These are phyloP conservation scores for Aramus guarauna DNA, from an alignment of 2,113 vertebrate species.

Conservation along the genomic window DNA sequence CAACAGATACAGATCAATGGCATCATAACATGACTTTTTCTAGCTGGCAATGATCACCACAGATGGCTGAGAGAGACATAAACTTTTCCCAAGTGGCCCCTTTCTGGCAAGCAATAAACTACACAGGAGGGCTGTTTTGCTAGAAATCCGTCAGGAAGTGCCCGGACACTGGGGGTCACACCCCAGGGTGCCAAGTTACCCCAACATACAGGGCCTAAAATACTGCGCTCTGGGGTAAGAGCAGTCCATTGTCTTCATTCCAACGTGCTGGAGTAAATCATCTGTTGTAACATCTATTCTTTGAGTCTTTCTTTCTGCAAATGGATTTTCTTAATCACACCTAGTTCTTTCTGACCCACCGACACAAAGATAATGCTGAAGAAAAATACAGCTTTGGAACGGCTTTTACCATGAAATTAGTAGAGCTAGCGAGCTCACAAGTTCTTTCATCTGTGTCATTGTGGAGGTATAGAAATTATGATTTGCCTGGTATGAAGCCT, in stretches of 20 bases:
- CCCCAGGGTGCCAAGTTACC: background rate
- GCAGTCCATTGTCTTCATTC: background rate
- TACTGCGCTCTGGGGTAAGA: background rate
- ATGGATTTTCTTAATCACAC: constrained; percentile 33
- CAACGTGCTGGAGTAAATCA: background rate
- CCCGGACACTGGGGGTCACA: background rate
- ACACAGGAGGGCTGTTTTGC: background rate
- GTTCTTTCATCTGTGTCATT: constrained; percentile 43
- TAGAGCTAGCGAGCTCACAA: background rate
- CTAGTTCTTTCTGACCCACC: constrained; percentile 34
- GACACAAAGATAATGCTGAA: constrained; percentile 23
- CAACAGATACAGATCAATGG: constrained; percentile 47
- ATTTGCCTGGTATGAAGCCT: constrained; percentile 55
- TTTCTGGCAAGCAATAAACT: constrained; percentile 9
- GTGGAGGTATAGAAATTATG: constrained; percentile 43
- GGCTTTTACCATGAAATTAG: constrained; percentile 48
- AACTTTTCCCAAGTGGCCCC: constrained; percentile 23
- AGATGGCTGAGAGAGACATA: constrained; percentile 20
- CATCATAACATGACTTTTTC: background rate
- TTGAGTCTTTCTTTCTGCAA: background rate
- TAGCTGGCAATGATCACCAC: constrained; percentile 30
- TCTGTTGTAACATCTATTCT: constrained; percentile 5
- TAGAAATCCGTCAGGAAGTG: background rate
- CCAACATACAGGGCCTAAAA: background rate
- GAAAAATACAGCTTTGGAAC: constrained; percentile 37